Percentiles rank a stretch among this genome's conserved stretches.
phyloP scores from a whole-genome alignment of 2,888 invertebrate genomes.

The Cordylochernes scorpioides region DNA sequence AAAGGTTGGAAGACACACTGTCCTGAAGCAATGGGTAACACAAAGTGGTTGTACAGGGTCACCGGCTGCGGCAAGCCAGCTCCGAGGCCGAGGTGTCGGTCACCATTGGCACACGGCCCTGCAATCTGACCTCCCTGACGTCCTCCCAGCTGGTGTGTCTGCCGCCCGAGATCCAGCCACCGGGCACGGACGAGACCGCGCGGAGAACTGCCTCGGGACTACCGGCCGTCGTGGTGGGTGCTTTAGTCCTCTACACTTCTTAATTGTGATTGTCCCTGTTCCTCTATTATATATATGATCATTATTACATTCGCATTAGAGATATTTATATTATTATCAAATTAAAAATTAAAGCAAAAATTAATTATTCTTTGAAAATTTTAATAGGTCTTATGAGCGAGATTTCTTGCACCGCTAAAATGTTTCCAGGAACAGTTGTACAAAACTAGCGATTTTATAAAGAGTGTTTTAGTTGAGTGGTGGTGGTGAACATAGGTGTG shows the following conservation, averaged over 20 bases:
- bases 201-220: slow-evolving; percentile 37
- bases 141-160: slow-evolving; percentile 74
- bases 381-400: too few species aligned
- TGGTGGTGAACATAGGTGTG: too few species aligned
- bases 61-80: slow-evolving; percentile 66
- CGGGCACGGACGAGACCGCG: slow-evolving; percentile 26
- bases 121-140: slow-evolving; percentile 81
- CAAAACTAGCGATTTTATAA: too few species aligned
- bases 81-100: slow-evolving; percentile 80
- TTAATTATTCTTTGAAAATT: background rate
- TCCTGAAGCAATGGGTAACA: too few species aligned
- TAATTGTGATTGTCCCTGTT: background rate
- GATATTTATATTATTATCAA: background rate
- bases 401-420: too few species aligned
- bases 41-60: too few species aligned
- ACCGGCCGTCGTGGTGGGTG: slow-evolving; percentile 51
- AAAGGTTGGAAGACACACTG: too few species aligned
- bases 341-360: background rate
- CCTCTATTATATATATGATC: background rate
- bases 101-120: slow-evolving; percentile 60
- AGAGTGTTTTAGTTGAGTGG: too few species aligned
- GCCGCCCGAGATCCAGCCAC: slow-evolving; percentile 64
- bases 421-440: too few species aligned
- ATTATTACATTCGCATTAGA: background rate
- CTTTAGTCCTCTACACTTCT: background rate